Percentiles rank a stretch among this genome's conserved stretches.
Evolutionary conservation across 2,888 invertebrate species (phyloP).

Genomic region (Drosophila neonasuta): DNA sequence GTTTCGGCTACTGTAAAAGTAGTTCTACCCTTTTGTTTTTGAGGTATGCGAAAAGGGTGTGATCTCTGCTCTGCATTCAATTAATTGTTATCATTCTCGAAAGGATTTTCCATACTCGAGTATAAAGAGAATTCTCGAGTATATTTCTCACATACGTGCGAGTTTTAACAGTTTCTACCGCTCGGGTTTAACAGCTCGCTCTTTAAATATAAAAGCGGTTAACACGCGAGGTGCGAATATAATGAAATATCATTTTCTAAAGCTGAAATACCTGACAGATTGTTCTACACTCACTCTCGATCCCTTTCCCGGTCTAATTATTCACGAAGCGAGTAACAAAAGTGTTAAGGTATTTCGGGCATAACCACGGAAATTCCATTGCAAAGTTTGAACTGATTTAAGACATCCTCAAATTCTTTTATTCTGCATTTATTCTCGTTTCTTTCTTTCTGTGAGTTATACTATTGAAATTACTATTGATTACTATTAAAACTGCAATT

Average conservation of each 20-base stretch:
- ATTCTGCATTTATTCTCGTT: too few species aligned
- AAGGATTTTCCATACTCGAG: constrained; percentile 36
- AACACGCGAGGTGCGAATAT: constrained; percentile 15
- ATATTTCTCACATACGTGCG: constrained; percentile 43
- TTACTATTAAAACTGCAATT: too few species aligned
- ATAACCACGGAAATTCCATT: too few species aligned
- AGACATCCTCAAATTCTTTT: background rate
- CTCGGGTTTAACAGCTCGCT: constrained; percentile 15
- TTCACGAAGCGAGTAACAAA: background rate
- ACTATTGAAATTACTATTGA: too few species aligned
- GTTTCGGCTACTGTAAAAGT: background rate
- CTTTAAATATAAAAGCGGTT: background rate
- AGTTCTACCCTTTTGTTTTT: constrained; percentile 20
- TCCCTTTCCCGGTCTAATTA: background rate
- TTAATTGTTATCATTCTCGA: constrained; percentile 65
- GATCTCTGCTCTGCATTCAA: constrained; percentile 53
- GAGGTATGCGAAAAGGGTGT: constrained; percentile 60
- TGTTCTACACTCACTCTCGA: background rate
- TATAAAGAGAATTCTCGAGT: background rate
- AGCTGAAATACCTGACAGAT: background rate
- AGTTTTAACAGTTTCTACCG: constrained; percentile 49
- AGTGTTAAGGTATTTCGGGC: background rate
- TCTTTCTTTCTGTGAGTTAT: too few species aligned
- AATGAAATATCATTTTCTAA: constrained; percentile 4
- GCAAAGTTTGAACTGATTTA: too few species aligned